phyloP scores from a whole-genome alignment of 2,888 invertebrate genomes.

The Hirtodrosophila cameraria region DNA sequence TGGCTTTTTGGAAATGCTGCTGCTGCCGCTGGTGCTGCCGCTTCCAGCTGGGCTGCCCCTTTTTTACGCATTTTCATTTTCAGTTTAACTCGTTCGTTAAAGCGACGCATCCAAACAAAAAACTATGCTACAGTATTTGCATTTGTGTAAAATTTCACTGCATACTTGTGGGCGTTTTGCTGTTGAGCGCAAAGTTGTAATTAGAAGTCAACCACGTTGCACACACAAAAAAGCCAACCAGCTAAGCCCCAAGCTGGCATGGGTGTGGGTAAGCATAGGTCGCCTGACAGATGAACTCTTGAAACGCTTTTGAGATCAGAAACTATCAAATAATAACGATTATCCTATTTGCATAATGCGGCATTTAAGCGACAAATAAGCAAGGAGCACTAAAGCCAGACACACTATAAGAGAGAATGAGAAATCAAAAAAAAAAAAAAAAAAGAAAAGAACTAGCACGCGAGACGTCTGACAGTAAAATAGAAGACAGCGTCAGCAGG shows the following conservation, averaged over 20 bases:
- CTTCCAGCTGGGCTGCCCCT: neutral
- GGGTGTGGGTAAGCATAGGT: conserved; percentile 1
- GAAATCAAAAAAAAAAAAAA: no score
- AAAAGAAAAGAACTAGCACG: conserved; percentile 52
- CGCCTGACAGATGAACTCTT: conserved; percentile 57
- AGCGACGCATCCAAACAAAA: conserved; percentile 6
- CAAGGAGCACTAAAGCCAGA: conserved; percentile 54
- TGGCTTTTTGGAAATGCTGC: conserved; percentile 23
- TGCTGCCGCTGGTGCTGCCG: neutral
- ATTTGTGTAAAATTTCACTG: conserved; percentile 35
- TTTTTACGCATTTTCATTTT: conserved; percentile 33
- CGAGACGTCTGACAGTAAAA: conserved; percentile 70
- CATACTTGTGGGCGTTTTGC: conserved; percentile 38
- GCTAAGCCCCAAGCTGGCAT: neutral
- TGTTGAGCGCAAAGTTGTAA: conserved; percentile 47
- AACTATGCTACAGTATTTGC: conserved; percentile 21
- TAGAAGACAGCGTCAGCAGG: conserved; percentile 34
- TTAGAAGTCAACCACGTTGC: conserved; percentile 41
- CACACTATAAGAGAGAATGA: conserved; percentile 32
- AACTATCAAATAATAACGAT: conserved; percentile 80
- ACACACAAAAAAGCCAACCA: conserved; percentile 4
- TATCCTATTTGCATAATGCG: conserved; percentile 78
- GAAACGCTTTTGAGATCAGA: conserved; percentile 74
- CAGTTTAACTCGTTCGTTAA: conserved; percentile 42
- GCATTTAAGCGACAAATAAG: conserved; percentile 76